These are phyloP conservation scores for Lepidochrysops patricia DNA, from an alignment of 2,888 invertebrate species.

Conservation along the genomic window DNA sequence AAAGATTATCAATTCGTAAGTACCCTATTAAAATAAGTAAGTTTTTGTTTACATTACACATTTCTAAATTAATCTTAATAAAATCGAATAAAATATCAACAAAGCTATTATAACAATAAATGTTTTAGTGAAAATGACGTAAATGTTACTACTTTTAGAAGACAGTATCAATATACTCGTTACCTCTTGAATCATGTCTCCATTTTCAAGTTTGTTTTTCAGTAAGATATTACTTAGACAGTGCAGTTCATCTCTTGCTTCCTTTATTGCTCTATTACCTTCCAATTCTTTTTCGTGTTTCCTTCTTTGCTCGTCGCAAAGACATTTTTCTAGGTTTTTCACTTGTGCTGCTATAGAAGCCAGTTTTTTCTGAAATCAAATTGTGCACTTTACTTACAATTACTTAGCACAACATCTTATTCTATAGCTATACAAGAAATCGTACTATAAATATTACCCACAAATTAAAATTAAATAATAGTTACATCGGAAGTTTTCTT, in stretches of 20 bases:
- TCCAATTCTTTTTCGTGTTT: slow-evolving; percentile 45
- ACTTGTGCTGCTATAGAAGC: slow-evolving; percentile 31
- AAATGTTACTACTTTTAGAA: too few relatives aligned
- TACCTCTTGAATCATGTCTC: slow-evolving; percentile 52
- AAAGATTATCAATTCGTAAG: too few relatives aligned
- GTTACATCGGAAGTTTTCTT: slow-evolving; percentile 47
- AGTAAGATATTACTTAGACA: slow-evolving; percentile 46
- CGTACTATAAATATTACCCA: background rate
- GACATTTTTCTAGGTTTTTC: slow-evolving; percentile 28
- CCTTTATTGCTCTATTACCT: slow-evolving; percentile 41
- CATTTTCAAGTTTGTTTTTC: slow-evolving; percentile 53
- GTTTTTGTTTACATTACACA: too few relatives aligned
- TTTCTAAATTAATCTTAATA: too few relatives aligned
- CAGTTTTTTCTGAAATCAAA: slow-evolving; percentile 39
- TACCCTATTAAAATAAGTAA: too few relatives aligned
- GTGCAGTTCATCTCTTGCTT: slow-evolving; percentile 50
- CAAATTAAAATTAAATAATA: background rate
- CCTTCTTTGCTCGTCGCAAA: slow-evolving; percentile 33
- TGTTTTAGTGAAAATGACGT: too few relatives aligned
- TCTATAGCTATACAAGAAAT: background rate
- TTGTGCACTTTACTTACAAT: background rate
- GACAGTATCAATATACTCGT: slow-evolving; percentile 13
- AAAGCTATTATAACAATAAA: too few relatives aligned
- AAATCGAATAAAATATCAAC: too few relatives aligned
- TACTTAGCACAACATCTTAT: too few relatives aligned